Percentiles rank a stretch among this genome's conserved stretches.
phyloP scores from a whole-genome alignment of 2,797 vertebrate species.

The Ataeniobius toweri region DNA sequence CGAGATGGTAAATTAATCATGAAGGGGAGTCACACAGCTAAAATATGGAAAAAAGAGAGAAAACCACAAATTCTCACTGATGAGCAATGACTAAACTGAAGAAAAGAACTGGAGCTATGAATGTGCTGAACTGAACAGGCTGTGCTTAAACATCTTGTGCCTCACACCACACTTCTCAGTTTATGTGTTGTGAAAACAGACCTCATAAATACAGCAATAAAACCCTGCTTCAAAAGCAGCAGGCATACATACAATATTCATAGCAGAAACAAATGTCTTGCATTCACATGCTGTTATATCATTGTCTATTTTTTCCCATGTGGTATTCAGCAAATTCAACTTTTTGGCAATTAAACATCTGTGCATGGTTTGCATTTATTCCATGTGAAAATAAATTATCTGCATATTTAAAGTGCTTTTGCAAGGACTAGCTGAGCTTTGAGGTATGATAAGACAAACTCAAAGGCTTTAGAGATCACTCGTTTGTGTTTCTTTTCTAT shows the following conservation, averaged over 20 bases:
- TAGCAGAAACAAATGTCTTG: constrained; percentile 13
- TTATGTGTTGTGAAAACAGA: constrained; percentile 25
- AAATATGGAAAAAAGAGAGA: constrained; percentile 1
- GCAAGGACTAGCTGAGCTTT: constrained; percentile 14
- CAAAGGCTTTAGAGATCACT: constrained; percentile 2
- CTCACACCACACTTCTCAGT: constrained; percentile 6
- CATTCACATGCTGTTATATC: neutral
- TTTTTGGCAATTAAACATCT: neutral
- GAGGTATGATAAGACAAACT: constrained; percentile 2
- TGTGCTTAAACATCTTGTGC: constrained; percentile 19
- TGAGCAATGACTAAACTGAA: constrained; percentile 40
- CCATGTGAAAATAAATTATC: constrained; percentile 14
- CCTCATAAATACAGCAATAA: constrained; percentile 46
- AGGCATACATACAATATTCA: constrained; percentile 36
- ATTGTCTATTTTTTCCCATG: neutral
- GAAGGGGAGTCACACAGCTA: constrained; percentile 24
- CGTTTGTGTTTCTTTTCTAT: constrained; percentile 1
- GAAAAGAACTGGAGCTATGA: constrained; percentile 12
- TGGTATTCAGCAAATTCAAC: neutral
- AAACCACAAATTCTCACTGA: constrained; percentile 13
- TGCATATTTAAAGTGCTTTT: neutral
- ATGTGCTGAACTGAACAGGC: constrained; percentile 7
- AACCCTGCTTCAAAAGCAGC: constrained; percentile 35
- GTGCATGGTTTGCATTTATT: neutral
- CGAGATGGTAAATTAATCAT: constrained; percentile 68